Conservation (phyloP, 2,113 vertebrate species). For the Chunga burmeisteri region DNA sequence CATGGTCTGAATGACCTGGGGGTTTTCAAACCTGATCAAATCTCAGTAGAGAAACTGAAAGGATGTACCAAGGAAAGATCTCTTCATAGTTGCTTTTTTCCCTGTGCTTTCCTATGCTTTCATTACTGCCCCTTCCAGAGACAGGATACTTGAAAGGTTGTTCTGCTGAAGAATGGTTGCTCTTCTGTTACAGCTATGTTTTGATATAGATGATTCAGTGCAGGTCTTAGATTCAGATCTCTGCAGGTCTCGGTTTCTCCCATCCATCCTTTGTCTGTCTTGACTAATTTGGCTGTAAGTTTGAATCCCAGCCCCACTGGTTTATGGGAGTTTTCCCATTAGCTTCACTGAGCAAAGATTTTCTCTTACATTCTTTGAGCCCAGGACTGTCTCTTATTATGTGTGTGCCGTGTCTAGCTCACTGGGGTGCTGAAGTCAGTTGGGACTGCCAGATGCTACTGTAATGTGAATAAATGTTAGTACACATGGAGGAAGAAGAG, state of each 20-base stretch:
- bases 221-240: conserved; percentile 50
- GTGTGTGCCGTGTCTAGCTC: conserved; percentile 17
- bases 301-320: conserved; percentile 5
- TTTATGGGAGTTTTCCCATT: conserved; percentile 55
- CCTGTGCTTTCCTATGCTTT: not conserved
- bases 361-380: conserved; percentile 32
- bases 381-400: conserved; percentile 39
- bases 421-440: conserved; percentile 54
- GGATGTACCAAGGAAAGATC: conserved; percentile 13
- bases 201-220: conserved; percentile 45
- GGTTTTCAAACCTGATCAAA: conserved; percentile 22
- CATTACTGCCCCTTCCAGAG: conserved; percentile 23
- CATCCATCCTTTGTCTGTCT: conserved; percentile 3
- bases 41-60: conserved; percentile 29
- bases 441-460: conserved; percentile 63
- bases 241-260: conserved; percentile 38
- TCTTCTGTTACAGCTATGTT: conserved; percentile 44
- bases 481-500: not conserved
- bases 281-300: conserved; percentile 34
- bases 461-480: conserved; percentile 21
- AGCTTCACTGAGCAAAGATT: conserved; percentile 29
- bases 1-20: not conserved
- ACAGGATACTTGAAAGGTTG: conserved; percentile 50
- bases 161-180: conserved; percentile 37
- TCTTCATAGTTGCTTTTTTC: conserved; percentile 25